These are phyloP conservation scores for Theonella swinhoei DNA, from an alignment of 37 sponge, comb jelly and placozoan species.

Conservation along the genomic window DNA sequence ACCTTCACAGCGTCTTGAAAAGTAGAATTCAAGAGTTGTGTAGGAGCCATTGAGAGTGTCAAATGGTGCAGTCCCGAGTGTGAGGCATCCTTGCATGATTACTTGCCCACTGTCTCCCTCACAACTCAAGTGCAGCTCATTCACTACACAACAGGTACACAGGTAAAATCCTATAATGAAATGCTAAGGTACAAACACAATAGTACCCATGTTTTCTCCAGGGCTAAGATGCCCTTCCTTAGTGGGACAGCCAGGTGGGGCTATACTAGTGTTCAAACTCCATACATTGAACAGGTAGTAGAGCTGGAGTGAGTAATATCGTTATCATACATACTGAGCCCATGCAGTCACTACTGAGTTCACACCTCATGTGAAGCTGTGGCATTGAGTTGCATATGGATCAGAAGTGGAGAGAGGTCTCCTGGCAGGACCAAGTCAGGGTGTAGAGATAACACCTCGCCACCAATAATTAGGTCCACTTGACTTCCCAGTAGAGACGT, in stretches of 20 bases:
- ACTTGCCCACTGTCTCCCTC: constrained; percentile 2
- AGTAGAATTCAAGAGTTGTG: constrained; percentile 24
- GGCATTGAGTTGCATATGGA: neutral
- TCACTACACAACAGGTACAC: constrained; percentile 3
- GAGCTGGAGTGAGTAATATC: too few relatives aligned
- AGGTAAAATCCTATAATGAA: too few relatives aligned
- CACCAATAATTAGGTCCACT: neutral
- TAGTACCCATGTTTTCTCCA: constrained; percentile 1
- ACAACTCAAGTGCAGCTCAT: constrained; percentile 6
- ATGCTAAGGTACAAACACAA: too few relatives aligned
- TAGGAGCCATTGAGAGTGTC: constrained; percentile 22
- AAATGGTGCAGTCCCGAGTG: constrained; percentile 44
- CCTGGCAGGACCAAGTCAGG: neutral
- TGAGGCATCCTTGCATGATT: constrained; percentile 20
- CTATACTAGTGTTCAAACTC: neutral
- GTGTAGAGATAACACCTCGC: neutral
- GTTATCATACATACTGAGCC: too few relatives aligned
- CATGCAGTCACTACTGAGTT: too few relatives aligned
- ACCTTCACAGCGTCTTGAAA: constrained; percentile 15
- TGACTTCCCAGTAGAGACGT: too few relatives aligned
- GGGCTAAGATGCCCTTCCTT: neutral
- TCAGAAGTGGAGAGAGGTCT: neutral
- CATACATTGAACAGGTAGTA: neutral
- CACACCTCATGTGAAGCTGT: neutral
- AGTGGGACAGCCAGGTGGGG: constrained; percentile 18